These are phyloP conservation scores for Drosophila nikananu DNA, from an alignment of 1,140 invertebrate genomes.

Conservation along the genomic window DNA sequence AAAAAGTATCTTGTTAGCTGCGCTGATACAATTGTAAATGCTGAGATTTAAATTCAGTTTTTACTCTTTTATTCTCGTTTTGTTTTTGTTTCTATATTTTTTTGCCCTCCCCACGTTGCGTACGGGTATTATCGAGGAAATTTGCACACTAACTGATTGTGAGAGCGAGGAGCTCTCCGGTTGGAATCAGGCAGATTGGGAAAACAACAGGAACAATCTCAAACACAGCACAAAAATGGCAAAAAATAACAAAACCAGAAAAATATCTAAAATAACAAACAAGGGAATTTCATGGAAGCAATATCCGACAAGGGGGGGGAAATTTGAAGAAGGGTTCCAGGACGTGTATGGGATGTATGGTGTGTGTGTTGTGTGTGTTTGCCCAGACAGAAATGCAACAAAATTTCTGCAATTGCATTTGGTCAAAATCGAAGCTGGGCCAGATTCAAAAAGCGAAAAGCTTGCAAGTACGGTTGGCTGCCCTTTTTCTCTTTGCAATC, in stretches of 20 bases:
- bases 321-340: not conserved
- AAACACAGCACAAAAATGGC: constrained; percentile 32
- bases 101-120: constrained; percentile 6
- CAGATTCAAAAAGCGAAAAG: constrained; percentile 21
- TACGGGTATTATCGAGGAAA: constrained; percentile 49
- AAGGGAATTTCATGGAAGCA: constrained; percentile 32
- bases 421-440: constrained; percentile 6
- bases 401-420: constrained; percentile 21
- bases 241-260: constrained; percentile 40
- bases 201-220: constrained; percentile 28
- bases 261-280: constrained; percentile 50
- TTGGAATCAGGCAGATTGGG: constrained; percentile 20
- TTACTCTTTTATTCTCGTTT: constrained; percentile 18
- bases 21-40: constrained; percentile 66
- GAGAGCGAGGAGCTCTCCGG: constrained; percentile 2
- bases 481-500: constrained; percentile 11
- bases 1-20: constrained; percentile 75
- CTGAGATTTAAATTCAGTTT: constrained; percentile 67
- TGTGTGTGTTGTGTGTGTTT: constrained; percentile 10
- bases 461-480: not conserved
- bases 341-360: no score
- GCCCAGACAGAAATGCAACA: constrained; percentile 28
- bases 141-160: constrained; percentile 44
- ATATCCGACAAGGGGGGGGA: constrained; percentile 15
- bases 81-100: not conserved